Conservation (phyloP, 2,888 invertebrate genomes). For the Adela reaumurella region DNA sequence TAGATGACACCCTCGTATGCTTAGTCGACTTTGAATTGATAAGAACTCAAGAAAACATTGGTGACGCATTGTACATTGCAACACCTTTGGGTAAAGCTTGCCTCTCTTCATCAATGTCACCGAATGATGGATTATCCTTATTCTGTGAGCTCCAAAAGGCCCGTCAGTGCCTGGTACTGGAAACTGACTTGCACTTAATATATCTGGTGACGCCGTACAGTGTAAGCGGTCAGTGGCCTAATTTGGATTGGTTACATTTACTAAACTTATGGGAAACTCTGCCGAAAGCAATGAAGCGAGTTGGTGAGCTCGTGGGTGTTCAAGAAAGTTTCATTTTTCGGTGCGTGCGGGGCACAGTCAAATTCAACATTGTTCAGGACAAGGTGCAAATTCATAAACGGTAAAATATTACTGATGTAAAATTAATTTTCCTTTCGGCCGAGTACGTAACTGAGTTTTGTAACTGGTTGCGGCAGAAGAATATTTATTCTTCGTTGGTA, state of each 20-base stretch:
- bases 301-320: slow-evolving; percentile 86
- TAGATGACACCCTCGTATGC: slow-evolving; percentile 62
- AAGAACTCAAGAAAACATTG: slow-evolving; percentile 52
- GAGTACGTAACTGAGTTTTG: too few species aligned
- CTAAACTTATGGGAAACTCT: slow-evolving; percentile 81
- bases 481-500: too few species aligned
- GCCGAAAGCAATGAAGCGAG: slow-evolving; percentile 74
- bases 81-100: slow-evolving; percentile 91
- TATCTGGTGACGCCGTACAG: slow-evolving; percentile 95
- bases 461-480: too few species aligned
- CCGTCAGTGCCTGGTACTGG: slow-evolving; percentile 84
- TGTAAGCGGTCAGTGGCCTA: slow-evolving; percentile 72
- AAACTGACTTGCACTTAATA: slow-evolving; percentile 91
- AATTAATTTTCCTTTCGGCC: too few species aligned
- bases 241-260: slow-evolving; percentile 78
- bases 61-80: slow-evolving; percentile 59
- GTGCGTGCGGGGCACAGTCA: slow-evolving; percentile 66
- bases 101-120: slow-evolving; percentile 89
- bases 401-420: slow-evolving; percentile 23
- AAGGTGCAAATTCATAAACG: slow-evolving; percentile 63
- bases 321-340: slow-evolving; percentile 80
- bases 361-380: slow-evolving; percentile 49
- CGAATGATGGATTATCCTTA: slow-evolving; percentile 85
- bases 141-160: slow-evolving; percentile 89
- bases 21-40: slow-evolving; percentile 80